Conservation (phyloP, 2,797 vertebrate species). For the Hydrophis major region DNA sequence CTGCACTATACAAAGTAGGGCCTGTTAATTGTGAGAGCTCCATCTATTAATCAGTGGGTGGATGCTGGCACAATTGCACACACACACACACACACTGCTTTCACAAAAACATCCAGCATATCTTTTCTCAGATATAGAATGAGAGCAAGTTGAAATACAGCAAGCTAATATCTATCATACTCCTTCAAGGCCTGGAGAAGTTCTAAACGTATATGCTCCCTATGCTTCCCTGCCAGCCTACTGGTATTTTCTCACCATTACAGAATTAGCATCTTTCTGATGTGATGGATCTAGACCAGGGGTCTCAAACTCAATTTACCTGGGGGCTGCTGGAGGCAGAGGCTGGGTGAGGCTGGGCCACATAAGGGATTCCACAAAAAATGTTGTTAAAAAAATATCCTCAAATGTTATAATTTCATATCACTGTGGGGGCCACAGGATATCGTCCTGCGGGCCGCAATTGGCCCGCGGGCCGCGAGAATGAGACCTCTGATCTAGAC, state of each 20-base stretch:
- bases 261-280: constrained; percentile 56
- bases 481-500: constrained; percentile 26
- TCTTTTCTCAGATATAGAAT: neutral
- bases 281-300: constrained; percentile 45
- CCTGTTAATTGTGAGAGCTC: neutral
- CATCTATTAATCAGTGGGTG: neutral
- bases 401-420: no score
- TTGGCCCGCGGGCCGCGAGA: no score
- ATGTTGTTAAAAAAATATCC: no score
- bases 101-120: constrained; percentile 20
- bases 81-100: neutral
- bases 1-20: neutral
- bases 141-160: constrained; percentile 37
- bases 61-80: neutral
- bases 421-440: no score
- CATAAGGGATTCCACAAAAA: no score
- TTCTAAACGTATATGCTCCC: neutral
- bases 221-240: neutral
- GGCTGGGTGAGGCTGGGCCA: no score
- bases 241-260: constrained; percentile 32
- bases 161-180: constrained; percentile 40
- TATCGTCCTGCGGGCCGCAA: no score
- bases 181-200: constrained; percentile 31
- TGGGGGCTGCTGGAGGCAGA: no score
- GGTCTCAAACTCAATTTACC: no score